Base-by-base conservation (phyloP, 2,797 vertebrate species). In the Pseudopleuronectes americanus region DNA sequence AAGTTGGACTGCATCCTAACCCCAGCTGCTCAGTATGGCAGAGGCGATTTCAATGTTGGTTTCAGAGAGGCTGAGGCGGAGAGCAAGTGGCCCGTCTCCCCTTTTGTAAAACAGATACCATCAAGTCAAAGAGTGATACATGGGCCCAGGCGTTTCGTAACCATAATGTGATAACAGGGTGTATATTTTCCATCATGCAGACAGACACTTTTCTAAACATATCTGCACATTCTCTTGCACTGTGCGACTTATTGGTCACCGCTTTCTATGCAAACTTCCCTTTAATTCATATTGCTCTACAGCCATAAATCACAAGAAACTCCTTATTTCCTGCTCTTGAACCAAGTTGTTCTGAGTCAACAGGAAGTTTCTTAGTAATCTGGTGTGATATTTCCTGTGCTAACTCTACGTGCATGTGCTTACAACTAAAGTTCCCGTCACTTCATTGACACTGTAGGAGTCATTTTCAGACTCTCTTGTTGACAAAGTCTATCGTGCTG, bases 1-100 rank as follows among this genome's bases (percentile, higher is more conserved):
- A 89, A 88, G 84, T 92, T 92, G 92, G 92, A 92, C 75, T 33
- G 31, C 51, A 66, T 92, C 86, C 89, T 90, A 89, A 90, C 85
- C 90, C 71, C 79, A 81, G 83, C 81, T 43, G 68, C 86, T 86
- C 78, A 84, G 83, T 90, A 89, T 86, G 91, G 84, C 83, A 83
- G 83, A 76, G 77, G 74, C 57, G 53, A 89, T 90, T 89, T 90
- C 71, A 83, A 77, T 89, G 83, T 88, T 24, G 79, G 78, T 80
- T 90, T 71, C 68, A 76, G 64, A 59, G 68, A 65, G 64, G 67
- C 71, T 71, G 36, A 62, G 64, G 74, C 41, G 54, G 73, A 83
- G 65, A 73, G 51, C 23, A 64, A 80, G 68, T 53, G 47, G 57
- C 68, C 67, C 6, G 16, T 64, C 68, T 78, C 58, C 51, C 21